A percentile compares a stretch with the other conserved stretches of the same genome.
Conservation (phyloP, 2,113 vertebrate genomes). For the Notothenia coriiceps region DNA sequence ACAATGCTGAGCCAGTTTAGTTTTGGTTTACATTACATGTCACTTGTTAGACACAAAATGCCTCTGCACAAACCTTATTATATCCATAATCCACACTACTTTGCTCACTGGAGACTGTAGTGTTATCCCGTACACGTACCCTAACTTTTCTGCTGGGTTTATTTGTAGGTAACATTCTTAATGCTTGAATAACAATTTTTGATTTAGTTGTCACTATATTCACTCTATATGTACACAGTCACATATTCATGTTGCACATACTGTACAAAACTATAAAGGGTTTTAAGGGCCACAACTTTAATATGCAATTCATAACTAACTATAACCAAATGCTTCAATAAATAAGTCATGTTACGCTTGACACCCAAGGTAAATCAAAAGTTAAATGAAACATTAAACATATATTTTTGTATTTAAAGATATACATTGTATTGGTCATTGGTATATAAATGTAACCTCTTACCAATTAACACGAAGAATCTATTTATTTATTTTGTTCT, state of each 20-base stretch:
- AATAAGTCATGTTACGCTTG: too few relatives aligned
- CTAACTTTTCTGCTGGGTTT: neutral
- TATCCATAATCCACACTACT: constrained; percentile 7
- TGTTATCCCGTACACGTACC: neutral
- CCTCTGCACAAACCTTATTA: neutral
- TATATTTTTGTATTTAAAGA: too few relatives aligned
- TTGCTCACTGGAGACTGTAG: neutral
- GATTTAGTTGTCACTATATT: neutral
- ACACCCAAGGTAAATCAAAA: too few relatives aligned
- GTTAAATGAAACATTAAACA: too few relatives aligned
- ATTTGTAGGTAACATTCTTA: neutral
- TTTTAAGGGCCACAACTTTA: too few relatives aligned
- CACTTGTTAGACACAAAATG: constrained; percentile 13
- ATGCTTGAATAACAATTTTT: neutral
- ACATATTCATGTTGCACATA: neutral
- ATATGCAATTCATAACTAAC: too few relatives aligned
- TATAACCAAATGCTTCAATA: too few relatives aligned
- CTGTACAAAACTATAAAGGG: too few relatives aligned
- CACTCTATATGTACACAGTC: neutral
- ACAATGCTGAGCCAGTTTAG: constrained; percentile 12
- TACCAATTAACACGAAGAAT: too few relatives aligned
- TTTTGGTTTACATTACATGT: neutral
- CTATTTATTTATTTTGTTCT: neutral
- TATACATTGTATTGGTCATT: too few relatives aligned
- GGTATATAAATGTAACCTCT: too few relatives aligned